Conservation (phyloP, 2,113 vertebrate species). For the Maccullochella peelii region DNA sequence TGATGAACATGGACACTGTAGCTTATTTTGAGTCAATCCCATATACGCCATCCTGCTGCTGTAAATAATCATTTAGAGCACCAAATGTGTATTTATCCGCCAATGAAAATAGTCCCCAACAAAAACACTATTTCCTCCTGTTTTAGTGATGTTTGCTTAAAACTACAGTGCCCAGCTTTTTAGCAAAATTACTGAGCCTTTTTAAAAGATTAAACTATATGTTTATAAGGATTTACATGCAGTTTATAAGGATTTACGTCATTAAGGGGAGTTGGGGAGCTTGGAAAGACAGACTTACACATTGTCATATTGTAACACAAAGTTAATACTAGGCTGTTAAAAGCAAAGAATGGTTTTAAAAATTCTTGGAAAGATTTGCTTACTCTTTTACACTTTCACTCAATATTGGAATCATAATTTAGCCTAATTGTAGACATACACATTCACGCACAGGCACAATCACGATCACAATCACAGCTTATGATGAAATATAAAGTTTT, state of each 20-base stretch:
- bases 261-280: neutral
- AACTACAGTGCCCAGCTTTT: neutral
- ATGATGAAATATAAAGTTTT: neutral
- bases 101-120: neutral
- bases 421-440: neutral
- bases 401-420: neutral
- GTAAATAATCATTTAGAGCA: neutral
- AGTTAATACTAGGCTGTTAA: neutral
- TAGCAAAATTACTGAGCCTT: neutral
- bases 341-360: neutral
- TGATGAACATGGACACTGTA: neutral
- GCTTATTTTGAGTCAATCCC: slow-evolving; percentile 1
- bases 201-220: neutral
- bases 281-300: neutral
- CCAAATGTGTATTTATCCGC: neutral
- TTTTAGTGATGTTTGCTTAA: neutral
- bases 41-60: neutral
- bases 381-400: neutral
- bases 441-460: neutral
- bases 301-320: neutral
- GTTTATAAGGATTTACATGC: too few relatives aligned
- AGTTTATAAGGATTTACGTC: neutral
- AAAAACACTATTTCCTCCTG: neutral
- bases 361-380: neutral
- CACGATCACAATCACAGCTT: neutral